phyloP scores from a whole-genome alignment of 2,888 invertebrate species.

The Dynastes tityus region DNA sequence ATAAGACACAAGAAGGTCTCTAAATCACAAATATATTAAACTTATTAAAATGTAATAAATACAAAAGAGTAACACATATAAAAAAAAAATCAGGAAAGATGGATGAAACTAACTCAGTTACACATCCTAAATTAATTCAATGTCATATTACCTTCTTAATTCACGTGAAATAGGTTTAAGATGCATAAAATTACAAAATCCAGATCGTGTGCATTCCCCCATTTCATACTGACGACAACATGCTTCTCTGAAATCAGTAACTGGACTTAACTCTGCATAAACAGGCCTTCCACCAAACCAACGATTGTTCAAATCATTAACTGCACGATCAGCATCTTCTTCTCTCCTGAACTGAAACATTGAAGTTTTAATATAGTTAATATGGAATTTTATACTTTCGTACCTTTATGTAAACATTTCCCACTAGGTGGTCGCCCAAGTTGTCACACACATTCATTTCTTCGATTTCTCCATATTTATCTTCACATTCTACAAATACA shows the following conservation, averaged over 20 bases:
- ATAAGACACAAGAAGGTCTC: no score
- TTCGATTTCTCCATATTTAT: conserved; percentile 99
- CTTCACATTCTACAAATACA: conserved; percentile 98
- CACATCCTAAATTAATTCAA: no score
- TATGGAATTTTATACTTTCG: not conserved
- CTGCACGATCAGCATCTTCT: conserved; percentile 98
- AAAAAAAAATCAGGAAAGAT: no score
- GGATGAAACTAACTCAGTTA: no score
- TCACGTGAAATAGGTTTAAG: conserved; percentile 98
- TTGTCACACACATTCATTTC: conserved; percentile 99
- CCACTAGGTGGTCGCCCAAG: conserved; percentile 97
- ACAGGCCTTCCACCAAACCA: conserved; percentile 99
- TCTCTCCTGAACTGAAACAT: conserved; percentile 88
- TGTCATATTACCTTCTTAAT: conserved; percentile 80
- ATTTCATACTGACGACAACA: conserved; percentile 99
- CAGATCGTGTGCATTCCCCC: conserved; percentile 98
- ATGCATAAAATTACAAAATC: conserved; percentile 99
- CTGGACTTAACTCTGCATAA: conserved; percentile 98
- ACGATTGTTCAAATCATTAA: conserved; percentile 96
- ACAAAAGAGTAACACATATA: not conserved
- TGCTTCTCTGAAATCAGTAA: conserved; percentile 99
- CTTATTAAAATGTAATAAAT: not conserved
- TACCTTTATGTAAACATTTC: conserved; percentile 99
- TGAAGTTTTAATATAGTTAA: not conserved
- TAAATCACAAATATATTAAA: not conserved